Evolutionary conservation across 2,113 vertebrate species (phyloP).

Genomic region (Prunella himalayana): DNA sequence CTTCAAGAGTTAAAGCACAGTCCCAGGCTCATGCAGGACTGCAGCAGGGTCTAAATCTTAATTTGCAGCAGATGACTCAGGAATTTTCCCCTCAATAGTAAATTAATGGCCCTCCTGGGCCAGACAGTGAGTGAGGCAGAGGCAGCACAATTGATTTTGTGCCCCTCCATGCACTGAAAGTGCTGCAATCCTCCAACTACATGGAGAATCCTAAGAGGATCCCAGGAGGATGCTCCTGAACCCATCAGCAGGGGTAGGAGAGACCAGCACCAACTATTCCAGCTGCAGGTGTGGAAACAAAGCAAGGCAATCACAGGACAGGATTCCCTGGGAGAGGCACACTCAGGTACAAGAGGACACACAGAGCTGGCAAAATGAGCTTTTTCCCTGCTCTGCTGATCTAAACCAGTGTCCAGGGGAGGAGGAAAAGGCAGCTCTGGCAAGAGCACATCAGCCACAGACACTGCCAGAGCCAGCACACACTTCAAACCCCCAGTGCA

Average conservation of each 20-base stretch:
- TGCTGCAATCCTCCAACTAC: background rate
- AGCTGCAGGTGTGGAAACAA: background rate
- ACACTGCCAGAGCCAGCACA: background rate
- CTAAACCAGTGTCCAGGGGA: background rate
- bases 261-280: background rate
- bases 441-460: background rate
- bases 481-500: background rate
- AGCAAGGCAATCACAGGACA: fast-evolving
- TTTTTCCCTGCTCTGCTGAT: background rate
- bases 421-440: background rate
- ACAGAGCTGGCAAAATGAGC: background rate
- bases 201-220: fast-evolving
- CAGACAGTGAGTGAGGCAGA: background rate
- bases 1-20: background rate
- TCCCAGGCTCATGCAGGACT: background rate
- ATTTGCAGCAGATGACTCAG: constrained; percentile 13
- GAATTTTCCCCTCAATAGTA: background rate
- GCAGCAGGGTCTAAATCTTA: background rate
- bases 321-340: background rate
- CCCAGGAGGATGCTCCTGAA: background rate
- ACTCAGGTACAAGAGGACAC: background rate
- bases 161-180: background rate
- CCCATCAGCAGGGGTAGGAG: background rate
- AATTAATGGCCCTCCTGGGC: background rate
- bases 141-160: background rate